Base-by-base conservation (phyloP, 2,888 invertebrate species). In the Argyra leucocephala region DNA sequence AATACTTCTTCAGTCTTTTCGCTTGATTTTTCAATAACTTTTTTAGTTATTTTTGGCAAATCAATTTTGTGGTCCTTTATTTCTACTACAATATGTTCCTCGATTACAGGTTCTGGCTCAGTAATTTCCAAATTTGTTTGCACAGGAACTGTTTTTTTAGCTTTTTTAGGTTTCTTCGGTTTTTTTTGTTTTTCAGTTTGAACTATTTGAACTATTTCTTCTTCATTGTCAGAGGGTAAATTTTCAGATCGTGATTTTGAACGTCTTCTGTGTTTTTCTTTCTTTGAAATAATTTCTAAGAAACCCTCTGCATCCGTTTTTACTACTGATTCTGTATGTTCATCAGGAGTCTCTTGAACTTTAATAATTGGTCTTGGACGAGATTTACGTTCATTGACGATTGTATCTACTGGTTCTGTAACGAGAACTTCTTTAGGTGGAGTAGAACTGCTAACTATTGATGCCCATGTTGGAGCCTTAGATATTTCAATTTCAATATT, bases 291-390 rank as follows among this genome's bases (percentile, higher is more conserved):
- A 62, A 37, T 58, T 63, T 7, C 37, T 7, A 15, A 67, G 61
- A 21, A 23, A 4, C 66, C 63, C 22, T 69, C 66, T 4, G 64
- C 6, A 18, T 64, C 66, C 64, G 67, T 6, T 22, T 22, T 22
- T 3, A 12, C 22, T 3, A 21, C 23, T 6, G 9, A 2, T 48
- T 22, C 66, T n/a, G 37, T 63, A 10, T 65, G 23, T 73, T 72
- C 64, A 68, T 74, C 72, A 0, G 74, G 73, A 18, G 15, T 48
- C 4, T 76, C 72, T 68, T 74, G 65, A 57, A 63, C 63, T 6
- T 15, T 59, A 9, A 78, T 76, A 59, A 63, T 61, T 24, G 77
- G 78, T 5, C 73, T 64, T 15, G 69, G 67, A 2, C 78, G 72
- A 3, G 78, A 76, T 36, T 66, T 63, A 58, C 76, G 70, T 6